These are phyloP conservation scores for Gulo gulo DNA, from an alignment of 2,113 vertebrate genomes.

Conservation along the genomic window DNA sequence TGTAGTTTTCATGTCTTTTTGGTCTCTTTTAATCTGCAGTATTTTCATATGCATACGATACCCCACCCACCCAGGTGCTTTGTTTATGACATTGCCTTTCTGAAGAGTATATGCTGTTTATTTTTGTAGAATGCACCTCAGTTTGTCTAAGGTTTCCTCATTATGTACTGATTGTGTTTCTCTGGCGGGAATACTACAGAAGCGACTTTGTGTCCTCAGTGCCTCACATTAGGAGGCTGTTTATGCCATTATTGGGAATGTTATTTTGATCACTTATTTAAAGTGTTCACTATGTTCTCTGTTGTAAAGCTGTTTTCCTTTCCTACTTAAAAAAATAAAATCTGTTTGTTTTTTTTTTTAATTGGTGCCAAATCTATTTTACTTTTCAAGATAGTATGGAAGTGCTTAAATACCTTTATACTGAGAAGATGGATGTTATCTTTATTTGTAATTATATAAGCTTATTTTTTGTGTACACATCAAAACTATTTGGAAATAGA, in stretches of 20 bases:
- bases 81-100: neutral
- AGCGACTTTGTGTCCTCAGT: neutral
- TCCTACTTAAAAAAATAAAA: neutral
- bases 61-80: neutral
- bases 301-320: neutral
- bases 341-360: neutral
- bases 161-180: neutral
- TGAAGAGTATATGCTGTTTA: neutral
- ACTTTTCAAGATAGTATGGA: neutral
- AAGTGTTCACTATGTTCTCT: neutral
- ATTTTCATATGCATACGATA: neutral
- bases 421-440: neutral
- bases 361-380: neutral
- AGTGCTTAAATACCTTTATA: neutral
- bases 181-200: neutral
- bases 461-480: neutral
- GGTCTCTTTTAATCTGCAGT: neutral
- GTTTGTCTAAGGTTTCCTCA: neutral
- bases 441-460: conserved; percentile 12
- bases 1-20: neutral
- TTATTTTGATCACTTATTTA: neutral
- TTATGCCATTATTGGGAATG: neutral
- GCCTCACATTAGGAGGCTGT: neutral
- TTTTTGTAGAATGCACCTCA: neutral
- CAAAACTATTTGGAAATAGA: neutral